These are phyloP conservation scores for Cerastoderma edule DNA, from an alignment of 2,888 invertebrate species.

Conservation along the genomic window DNA sequence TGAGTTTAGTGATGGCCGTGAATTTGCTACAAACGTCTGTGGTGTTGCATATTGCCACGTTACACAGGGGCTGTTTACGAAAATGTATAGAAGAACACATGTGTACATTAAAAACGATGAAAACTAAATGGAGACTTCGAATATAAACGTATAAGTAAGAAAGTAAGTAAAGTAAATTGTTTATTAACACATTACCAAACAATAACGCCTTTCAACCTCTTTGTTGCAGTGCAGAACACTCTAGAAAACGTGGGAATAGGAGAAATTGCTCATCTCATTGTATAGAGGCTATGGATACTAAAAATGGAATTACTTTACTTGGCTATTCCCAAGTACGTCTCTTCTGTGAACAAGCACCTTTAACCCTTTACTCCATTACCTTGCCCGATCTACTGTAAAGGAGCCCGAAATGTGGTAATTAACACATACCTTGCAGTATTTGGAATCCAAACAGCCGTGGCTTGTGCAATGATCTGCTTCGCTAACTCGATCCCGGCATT, in stretches of 20 bases:
- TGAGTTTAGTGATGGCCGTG: background rate
- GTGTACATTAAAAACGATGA: too few species aligned
- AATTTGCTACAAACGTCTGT: conserved; percentile 19
- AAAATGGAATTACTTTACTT: too few species aligned
- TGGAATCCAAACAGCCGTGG: background rate
- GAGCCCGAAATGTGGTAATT: background rate
- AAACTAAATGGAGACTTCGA: too few species aligned
- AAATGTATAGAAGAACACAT: too few species aligned
- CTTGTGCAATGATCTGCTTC: background rate
- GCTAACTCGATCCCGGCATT: background rate
- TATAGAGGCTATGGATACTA: too few species aligned
- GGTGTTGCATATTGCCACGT: conserved; percentile 37
- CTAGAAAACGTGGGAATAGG: too few species aligned
- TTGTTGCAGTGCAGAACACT: background rate
- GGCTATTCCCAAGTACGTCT: too few species aligned
- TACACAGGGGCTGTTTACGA: conserved; percentile 45
- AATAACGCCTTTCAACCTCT: background rate
- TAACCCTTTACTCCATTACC: background rate
- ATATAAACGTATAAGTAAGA: too few species aligned
- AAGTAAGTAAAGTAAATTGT: background rate
- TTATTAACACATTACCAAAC: background rate
- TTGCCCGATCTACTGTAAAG: background rate
- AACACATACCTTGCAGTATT: conserved; percentile 14
- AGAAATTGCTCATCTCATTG: too few species aligned
- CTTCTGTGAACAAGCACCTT: too few species aligned